Evolutionary conservation across 2,113 vertebrate species (phyloP).

Genomic region (Pavo muticus): DNA sequence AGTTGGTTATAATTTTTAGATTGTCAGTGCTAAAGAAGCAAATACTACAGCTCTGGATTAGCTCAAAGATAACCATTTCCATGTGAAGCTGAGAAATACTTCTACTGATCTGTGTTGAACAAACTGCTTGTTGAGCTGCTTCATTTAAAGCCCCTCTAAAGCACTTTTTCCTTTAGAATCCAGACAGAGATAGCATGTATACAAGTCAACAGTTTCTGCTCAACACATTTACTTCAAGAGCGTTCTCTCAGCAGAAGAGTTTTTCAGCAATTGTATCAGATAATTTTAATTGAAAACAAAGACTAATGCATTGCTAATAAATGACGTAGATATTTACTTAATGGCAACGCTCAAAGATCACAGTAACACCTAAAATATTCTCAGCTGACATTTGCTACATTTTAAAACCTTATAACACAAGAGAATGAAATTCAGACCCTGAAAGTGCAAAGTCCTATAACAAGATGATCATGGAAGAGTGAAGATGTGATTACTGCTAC

Average conservation of each 20-base stretch:
- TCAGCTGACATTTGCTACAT: not conserved
- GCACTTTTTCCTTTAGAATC: not conserved
- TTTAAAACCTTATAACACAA: not conserved
- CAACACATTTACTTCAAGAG: not conserved
- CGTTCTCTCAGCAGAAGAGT: not conserved
- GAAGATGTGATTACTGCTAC: not conserved
- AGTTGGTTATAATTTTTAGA: not conserved
- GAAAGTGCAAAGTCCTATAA: not conserved
- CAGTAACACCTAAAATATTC: not conserved
- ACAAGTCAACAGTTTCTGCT: not conserved
- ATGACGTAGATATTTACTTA: not conserved
- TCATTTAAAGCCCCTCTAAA: not conserved
- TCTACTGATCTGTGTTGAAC: not conserved
- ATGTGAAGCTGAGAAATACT: not conserved
- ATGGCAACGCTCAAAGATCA: not conserved
- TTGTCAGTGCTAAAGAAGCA: not conserved
- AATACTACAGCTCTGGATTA: accelerated
- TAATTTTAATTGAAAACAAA: not conserved
- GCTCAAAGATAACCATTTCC: not conserved
- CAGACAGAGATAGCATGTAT: not conserved
- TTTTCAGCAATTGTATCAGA: not conserved
- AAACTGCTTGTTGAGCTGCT: not conserved
- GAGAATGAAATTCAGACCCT: not conserved
- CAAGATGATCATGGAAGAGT: not conserved
- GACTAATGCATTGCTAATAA: not conserved